A percentile compares a stretch with the other conserved stretches of the same genome.
Conservation (phyloP, 2,888 invertebrate species). For the Aphidoletes aphidimyza region DNA sequence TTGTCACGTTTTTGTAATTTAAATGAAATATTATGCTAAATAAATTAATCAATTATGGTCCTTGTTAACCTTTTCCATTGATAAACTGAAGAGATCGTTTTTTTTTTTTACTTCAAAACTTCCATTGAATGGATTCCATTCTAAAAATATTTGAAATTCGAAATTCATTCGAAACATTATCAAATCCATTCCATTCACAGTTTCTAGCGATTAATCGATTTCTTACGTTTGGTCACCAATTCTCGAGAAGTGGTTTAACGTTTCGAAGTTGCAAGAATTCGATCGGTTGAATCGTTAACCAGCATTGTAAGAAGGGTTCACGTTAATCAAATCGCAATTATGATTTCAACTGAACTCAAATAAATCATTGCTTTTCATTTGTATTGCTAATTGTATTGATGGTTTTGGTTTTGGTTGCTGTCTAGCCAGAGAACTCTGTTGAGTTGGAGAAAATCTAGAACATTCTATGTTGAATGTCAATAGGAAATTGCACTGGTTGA, state of each 20-base stretch:
- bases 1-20: constrained; percentile 53
- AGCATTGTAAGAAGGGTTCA: neutral
- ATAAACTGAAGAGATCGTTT: neutral
- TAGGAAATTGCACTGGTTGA: neutral
- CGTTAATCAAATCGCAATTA: constrained; percentile 24
- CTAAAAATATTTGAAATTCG: too few relatives aligned
- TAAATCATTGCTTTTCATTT: neutral
- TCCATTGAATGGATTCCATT: too few relatives aligned
- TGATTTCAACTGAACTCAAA: neutral
- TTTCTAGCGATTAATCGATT: too few relatives aligned
- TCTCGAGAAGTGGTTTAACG: too few relatives aligned
- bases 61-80: constrained; percentile 28
- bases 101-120: neutral
- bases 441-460: too few relatives aligned
- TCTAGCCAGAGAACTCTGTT: too few relatives aligned
- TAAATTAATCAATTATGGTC: constrained; percentile 45
- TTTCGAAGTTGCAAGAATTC: too few relatives aligned
- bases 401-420: neutral
- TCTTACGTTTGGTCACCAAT: too few relatives aligned
- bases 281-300: too few relatives aligned
- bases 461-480: neutral
- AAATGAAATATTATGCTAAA: constrained; percentile 52
- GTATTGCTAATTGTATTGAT: neutral
- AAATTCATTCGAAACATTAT: too few relatives aligned
- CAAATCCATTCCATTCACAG: too few relatives aligned